Evolutionary conservation across 2,888 invertebrate species (phyloP).

Genomic region (Plusia festucae): DNA sequence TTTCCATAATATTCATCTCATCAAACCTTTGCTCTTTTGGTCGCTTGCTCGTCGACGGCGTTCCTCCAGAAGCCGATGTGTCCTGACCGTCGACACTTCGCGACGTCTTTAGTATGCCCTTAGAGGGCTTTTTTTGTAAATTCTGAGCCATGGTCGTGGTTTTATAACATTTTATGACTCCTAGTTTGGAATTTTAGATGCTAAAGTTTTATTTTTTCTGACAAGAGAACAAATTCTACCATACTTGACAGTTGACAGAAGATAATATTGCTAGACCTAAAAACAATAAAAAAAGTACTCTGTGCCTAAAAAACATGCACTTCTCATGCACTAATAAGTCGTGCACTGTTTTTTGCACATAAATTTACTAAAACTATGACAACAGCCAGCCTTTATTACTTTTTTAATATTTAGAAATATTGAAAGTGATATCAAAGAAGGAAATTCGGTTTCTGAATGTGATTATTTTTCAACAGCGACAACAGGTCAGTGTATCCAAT

Average conservation of each 20-base stretch:
- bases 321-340: too few relatives aligned
- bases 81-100: slow-evolving; percentile 95
- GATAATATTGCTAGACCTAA: slow-evolving; percentile 16
- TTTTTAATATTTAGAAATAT: neutral
- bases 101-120: slow-evolving; percentile 97
- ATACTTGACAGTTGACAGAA: slow-evolving; percentile 49
- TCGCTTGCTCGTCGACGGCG: slow-evolving; percentile 83
- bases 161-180: slow-evolving; percentile 68
- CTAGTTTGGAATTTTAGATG: slow-evolving; percentile 48
- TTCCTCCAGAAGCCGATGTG: slow-evolving; percentile 54
- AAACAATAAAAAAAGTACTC: too few relatives aligned
- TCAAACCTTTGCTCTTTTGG: slow-evolving; percentile 95
- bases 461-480: neutral
- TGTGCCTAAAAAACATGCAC: too few relatives aligned
- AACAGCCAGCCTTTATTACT: too few relatives aligned
- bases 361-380: too few relatives aligned
- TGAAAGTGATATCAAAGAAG: neutral
- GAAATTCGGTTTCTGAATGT: neutral
- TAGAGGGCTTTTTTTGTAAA: slow-evolving; percentile 94
- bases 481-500: neutral
- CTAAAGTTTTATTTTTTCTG: slow-evolving; percentile 61
- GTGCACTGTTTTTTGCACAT: too few relatives aligned
- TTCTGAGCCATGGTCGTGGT: slow-evolving; percentile 91
- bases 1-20: slow-evolving; percentile 99
- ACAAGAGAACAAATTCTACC: slow-evolving; percentile 57